Base-by-base conservation (phyloP, 1,140 invertebrate species). In the Cherax destructor region DNA sequence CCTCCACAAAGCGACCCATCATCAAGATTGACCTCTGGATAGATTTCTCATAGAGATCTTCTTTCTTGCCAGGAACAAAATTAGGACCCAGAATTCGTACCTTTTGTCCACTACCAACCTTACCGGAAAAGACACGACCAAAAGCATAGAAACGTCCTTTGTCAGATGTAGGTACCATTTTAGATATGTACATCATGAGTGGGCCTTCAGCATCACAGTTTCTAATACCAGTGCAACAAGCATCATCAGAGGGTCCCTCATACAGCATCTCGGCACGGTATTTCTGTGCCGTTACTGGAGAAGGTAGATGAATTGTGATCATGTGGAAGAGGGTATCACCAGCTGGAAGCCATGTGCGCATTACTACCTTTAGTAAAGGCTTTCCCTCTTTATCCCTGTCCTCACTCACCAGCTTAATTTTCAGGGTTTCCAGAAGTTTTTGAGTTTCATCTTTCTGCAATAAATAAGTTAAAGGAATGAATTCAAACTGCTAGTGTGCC, bases 81-180 rank as follows among this genome's bases (percentile, higher is more conserved):
- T 99, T 99, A 92, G 99, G 99, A 93, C 99, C 99, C 98, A 99
- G 99, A 95, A 99, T 99, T 93, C 98, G 97, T 86, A 97, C 98
- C 95, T 99, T 99, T 96, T 98, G 95, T 88, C 99, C 99, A 92
- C 99, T 99, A 86, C 96, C 96, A 6, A 97, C 96, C 95, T 97
- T 99, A 93, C 99, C 99, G 94, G 99, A 98, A 96, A 99, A 99
- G 10, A 99, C 99, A 96, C 99, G 98, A 91, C 99, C 99, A 95
- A 99, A 99, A 87, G 99, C 99, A 95, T 99, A 99, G 96, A 99
- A 99, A 95, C 99, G 97, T 93, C 99, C 99, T 95, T 99, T 99
- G 95, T 99, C 99, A 72, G 98, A 98, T 7, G 99, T 99, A 88
- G 99, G 99, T 95, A 99, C 99, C 99, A 99, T 99, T 95, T 99